Percentiles rank a stretch among this genome's conserved stretches.
These are phyloP conservation scores for Dicrurus megarhynchus DNA, from an alignment of 2,113 vertebrate genomes.

Conservation along the genomic window DNA sequence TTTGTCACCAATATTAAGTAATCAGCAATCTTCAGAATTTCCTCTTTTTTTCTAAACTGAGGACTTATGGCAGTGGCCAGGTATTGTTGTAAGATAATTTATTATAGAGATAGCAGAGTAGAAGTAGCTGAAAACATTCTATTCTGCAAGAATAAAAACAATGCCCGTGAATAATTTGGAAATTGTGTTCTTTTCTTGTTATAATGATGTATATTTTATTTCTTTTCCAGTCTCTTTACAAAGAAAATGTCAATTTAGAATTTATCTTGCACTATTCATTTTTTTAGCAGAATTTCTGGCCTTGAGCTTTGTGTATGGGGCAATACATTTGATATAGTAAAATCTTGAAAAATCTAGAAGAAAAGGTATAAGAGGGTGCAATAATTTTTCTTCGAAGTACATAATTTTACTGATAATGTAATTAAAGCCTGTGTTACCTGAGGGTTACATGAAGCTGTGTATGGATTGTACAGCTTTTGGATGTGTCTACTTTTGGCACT, in stretches of 20 bases:
- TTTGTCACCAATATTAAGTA: neutral
- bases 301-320: neutral
- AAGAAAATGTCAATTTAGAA: neutral
- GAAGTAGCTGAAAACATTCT: neutral
- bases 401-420: neutral
- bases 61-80: neutral
- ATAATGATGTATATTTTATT: neutral
- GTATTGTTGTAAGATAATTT: neutral
- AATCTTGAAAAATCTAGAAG: neutral
- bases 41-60: neutral
- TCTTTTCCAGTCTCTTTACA: neutral
- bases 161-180: neutral
- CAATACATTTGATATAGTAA: neutral
- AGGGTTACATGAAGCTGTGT: neutral
- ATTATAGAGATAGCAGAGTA: neutral
- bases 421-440: neutral
- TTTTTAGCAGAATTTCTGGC: neutral
- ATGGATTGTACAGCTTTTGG: neutral
- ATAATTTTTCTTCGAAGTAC: neutral
- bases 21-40: neutral
- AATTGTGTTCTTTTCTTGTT: neutral
- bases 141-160: neutral
- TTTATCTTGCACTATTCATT: neutral
- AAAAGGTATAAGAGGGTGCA: neutral
- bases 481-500: neutral